Base-by-base conservation (phyloP, 2,888 invertebrate species). In the Salticus scenicus region DNA sequence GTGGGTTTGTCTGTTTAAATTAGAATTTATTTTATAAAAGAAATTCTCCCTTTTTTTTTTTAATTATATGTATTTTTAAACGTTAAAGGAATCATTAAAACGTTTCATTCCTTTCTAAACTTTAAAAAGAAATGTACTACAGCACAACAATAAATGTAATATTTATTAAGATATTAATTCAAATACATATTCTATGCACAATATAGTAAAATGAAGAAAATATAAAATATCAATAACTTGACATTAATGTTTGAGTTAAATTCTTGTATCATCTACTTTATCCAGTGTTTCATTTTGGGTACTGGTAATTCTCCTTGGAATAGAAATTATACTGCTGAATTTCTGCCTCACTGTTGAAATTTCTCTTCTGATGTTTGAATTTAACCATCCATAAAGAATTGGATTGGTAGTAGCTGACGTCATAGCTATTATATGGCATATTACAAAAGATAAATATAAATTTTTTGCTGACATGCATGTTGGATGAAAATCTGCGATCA, bases 331-430 rank as follows among this genome's bases (percentile, higher is more conserved):
- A 2, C 17, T 47, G 42, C 10, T 47, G 42, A 47, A 47, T 47
- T 47, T 47, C 17, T 47, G 42, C 17, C n/a, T 47, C 10, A 47
- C 42, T 17, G 17, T 10, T 17, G 42, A 10, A 17, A 47, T 47
- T 47, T 93, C 93, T 31, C 91, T 90, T 28, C 92, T 90, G 89
- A 94, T 93, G 89, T 93, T 93, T 87, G 93, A 93, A 90, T 94
- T 94, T 79, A 94, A 91, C 92, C 93, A 93, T 12, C 93, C 94
- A 90, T 94, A 94, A 28, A 93, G 91, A 51, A 94, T 92, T 0
- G 94, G 93, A 90, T 94, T 94, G 63, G 93, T 92, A 86, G 93
- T 92, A 0, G 93, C 93, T 0, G 93, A 93, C 31, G 92, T 92
- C 90, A 94, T 92, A 17, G 93, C 93, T 42, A 93, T 90, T 87